Conservation (phyloP, 2,888 invertebrate species). For the Drosophila longiperda region DNA sequence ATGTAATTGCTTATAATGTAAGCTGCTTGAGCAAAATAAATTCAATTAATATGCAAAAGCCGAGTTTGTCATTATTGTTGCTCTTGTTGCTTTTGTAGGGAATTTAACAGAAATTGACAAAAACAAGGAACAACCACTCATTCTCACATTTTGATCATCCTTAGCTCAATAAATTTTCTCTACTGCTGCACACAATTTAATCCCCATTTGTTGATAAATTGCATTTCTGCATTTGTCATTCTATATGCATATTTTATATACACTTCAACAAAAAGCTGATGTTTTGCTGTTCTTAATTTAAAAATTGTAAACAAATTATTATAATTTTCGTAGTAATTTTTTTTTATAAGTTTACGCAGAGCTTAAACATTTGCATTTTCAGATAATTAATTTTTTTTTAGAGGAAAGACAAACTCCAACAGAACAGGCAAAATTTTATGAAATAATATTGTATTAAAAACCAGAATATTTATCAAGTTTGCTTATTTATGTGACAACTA, state of each 20-base stretch:
- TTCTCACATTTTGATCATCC: slow-evolving; percentile 38
- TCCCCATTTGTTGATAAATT: slow-evolving; percentile 79
- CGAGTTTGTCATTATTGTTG: slow-evolving; percentile 26
- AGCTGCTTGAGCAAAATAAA: slow-evolving; percentile 32
- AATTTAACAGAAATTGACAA: slow-evolving; percentile 30
- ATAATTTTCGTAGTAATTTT: neutral
- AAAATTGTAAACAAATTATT: neutral
- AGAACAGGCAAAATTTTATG: no score
- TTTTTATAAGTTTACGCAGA: neutral
- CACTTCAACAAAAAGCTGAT: neutral
- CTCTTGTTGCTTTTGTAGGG: slow-evolving; percentile 46
- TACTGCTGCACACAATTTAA: slow-evolving; percentile 75
- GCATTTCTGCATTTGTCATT: slow-evolving; percentile 66
- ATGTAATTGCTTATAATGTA: slow-evolving; percentile 36
- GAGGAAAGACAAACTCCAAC: no score
- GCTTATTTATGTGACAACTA: neutral
- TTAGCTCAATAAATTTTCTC: slow-evolving; percentile 62
- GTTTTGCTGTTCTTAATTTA: neutral
- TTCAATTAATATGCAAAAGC: slow-evolving; percentile 77
- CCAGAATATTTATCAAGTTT: no score
- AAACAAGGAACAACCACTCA: neutral
- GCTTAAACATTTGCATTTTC: neutral
- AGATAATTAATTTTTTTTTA: neutral
- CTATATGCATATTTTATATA: slow-evolving; percentile 26
- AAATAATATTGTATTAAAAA: neutral